Evolutionary conservation across 2,888 invertebrate genomes (phyloP).

Genomic region (Didymodactylos carnosus): DNA sequence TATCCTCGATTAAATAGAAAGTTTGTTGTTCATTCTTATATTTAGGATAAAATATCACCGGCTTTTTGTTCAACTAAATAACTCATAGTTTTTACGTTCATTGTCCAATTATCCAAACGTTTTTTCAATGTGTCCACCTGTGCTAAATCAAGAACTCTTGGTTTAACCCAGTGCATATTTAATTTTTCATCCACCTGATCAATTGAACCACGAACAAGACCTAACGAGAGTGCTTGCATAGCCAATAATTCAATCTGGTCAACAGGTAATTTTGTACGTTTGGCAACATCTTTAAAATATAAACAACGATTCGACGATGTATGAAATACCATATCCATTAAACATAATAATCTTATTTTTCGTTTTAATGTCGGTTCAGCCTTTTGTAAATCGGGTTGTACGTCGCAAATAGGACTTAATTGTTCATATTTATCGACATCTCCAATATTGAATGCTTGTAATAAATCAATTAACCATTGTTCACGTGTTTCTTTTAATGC

Average conservation of each 20-base stretch:
- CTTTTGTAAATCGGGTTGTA: slow-evolving; percentile 54
- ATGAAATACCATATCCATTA: slow-evolving; percentile 53
- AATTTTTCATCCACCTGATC: slow-evolving; percentile 61
- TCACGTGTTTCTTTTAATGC: slow-evolving; percentile 52
- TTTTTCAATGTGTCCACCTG: slow-evolving; percentile 36
- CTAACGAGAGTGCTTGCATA: slow-evolving; percentile 89
- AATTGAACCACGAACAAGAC: slow-evolving; percentile 73
- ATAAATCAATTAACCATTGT: slow-evolving; percentile 59
- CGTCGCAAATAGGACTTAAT: slow-evolving; percentile 53
- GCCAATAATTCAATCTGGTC: slow-evolving; percentile 78
- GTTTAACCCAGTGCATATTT: slow-evolving; percentile 66
- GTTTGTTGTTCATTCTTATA: too few relatives aligned
- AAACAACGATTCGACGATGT: neutral
- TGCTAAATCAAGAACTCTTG: slow-evolving; percentile 50
- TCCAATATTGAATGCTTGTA: slow-evolving; percentile 39
- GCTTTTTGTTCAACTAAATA: neutral
- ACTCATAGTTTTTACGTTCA: neutral
- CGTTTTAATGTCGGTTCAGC: slow-evolving; percentile 61
- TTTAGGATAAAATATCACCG: neutral
- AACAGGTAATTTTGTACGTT: slow-evolving; percentile 8
- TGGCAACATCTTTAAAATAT: slow-evolving; percentile 2
- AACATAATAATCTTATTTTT: slow-evolving; percentile 77
- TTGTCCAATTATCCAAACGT: neutral
- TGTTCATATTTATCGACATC: slow-evolving; percentile 44
- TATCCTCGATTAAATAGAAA: too few relatives aligned